These are phyloP conservation scores for Leptatherina wallacei DNA, from an alignment of 2,797 vertebrate species.

Conservation along the genomic window DNA sequence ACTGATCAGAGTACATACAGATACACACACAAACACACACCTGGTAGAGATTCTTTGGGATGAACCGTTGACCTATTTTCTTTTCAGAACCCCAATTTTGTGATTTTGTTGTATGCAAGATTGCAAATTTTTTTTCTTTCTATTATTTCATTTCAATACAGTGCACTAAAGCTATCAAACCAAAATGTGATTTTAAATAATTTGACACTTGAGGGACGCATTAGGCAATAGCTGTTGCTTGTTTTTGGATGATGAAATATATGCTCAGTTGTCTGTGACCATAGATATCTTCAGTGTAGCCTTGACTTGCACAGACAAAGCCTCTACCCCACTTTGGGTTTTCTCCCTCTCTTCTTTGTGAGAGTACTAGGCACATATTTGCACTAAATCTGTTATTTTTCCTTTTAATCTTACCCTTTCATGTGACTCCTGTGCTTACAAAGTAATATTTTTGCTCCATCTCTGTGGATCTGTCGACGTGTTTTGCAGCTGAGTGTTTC, in stretches of 20 bases:
- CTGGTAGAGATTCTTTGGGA: slow-evolving; percentile 50
- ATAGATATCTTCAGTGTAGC: slow-evolving; percentile 24
- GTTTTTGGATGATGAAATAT: slow-evolving; percentile 35
- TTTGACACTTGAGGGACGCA: slow-evolving; percentile 8
- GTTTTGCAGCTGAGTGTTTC: slow-evolving; percentile 20
- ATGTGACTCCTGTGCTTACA: slow-evolving; percentile 12
- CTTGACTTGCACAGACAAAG: slow-evolving; percentile 52
- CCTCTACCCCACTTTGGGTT: background rate
- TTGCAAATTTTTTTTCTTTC: background rate
- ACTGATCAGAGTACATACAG: slow-evolving; percentile 26
- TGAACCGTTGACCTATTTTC: slow-evolving; percentile 55
- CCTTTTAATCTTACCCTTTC: background rate
- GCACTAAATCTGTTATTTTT: background rate
- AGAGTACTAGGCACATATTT: background rate
- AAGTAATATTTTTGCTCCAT: slow-evolving; percentile 10
- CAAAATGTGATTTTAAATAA: slow-evolving; percentile 14
- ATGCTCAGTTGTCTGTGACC: slow-evolving; percentile 6
- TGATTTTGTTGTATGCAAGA: background rate
- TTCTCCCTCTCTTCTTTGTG: background rate
- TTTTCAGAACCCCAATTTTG: background rate
- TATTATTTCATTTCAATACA: too few relatives aligned
- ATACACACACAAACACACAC: background rate
- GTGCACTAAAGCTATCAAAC: background rate
- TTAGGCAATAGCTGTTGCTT: slow-evolving; percentile 33
- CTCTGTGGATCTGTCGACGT: slow-evolving; percentile 20